Conservation (phyloP, 2,888 invertebrate genomes). For the Pachymerium ferrugineum region DNA sequence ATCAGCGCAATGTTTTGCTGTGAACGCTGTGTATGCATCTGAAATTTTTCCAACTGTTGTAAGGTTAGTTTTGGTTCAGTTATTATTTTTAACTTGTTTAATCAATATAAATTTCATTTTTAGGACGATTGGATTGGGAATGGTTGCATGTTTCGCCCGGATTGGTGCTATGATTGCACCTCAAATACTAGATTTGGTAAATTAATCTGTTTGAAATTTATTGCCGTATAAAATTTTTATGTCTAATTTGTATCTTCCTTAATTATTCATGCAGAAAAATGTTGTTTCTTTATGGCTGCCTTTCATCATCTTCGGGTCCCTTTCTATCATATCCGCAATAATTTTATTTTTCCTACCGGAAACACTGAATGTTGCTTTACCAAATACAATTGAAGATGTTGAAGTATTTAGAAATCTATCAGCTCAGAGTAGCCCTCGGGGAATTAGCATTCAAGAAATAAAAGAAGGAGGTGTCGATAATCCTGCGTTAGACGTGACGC, state of each 20-base stretch:
- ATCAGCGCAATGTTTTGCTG: conserved; percentile 50
- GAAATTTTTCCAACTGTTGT: conserved; percentile 45
- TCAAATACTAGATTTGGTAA: conserved; percentile 45
- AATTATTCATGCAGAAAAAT: conserved; percentile 28
- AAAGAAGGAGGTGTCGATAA: too few species aligned
- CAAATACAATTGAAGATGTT: conserved; percentile 5
- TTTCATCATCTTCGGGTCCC: conserved; percentile 32
- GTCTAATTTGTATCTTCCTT: not conserved
- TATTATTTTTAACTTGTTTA: not conserved
- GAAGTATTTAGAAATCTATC: too few species aligned
- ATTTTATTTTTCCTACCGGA: conserved; percentile 32
- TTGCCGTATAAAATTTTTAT: not conserved
- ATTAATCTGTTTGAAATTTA: conserved; percentile 20
- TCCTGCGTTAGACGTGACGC: too few species aligned
- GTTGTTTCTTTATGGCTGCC: conserved; percentile 32
- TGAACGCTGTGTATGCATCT: conserved; percentile 47
- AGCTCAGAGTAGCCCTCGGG: too few species aligned
- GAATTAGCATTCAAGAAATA: too few species aligned
- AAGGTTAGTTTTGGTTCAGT: conserved; percentile 10
- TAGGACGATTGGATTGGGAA: conserved; percentile 44
- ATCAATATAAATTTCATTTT: not conserved
- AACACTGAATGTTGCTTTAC: conserved; percentile 31
- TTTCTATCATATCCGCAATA: conserved; percentile 30
- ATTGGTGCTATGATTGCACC: conserved; percentile 52
- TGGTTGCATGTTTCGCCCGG: conserved; percentile 51